Base-by-base conservation (phyloP, 2,888 invertebrate species). In the Andrena bucephala region DNA sequence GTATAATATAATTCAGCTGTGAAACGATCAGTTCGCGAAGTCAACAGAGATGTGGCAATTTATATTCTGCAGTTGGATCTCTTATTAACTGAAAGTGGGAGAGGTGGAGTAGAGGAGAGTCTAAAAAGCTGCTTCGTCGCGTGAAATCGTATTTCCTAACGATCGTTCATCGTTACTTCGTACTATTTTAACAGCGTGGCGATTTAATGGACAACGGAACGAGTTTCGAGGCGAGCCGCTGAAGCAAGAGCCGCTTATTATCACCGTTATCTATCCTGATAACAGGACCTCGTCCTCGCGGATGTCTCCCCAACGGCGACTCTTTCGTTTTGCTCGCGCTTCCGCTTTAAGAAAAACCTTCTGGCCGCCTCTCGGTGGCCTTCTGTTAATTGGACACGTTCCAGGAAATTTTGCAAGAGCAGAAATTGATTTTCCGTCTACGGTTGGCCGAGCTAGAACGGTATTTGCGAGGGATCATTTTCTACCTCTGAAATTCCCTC, bases 221-320 rank as follows among this genome's bases (percentile, higher is more conserved):
- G 36, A 59, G 54, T 42, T 29, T 48, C n/a, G 6, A 48, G 24
- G 6, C 20, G n/a, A 63, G 62, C 27, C 8, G 57, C n/a, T 48
- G 24, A 36, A 27, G 7, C 74, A 57, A 74, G 68, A 63, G 54
- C 81, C 67, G 63, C 52, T 85, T 85, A 82, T 85, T 78, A 82
- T 80, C 81, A 77, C 78, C 84, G 85, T 87, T 87, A 87, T 83
- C 77, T 77, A 75, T 82, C 66, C 72, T 76, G 85, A 87, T 87
- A 87, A 85, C 84, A 85, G 85, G 80, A 84, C 69, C 75, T 81
- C 75, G 77, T 81, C 75, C 80, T 72, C 76, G 77, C 72, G 29
- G 60, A 73, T 31, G 63, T 67, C 69, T 57, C 72, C 33, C 33
- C 48, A 6, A 52, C 24, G 27, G 27, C 29, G 60, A 42, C 6